Evolutionary conservation across 2,113 vertebrate species (phyloP).

Genomic region (Tenrec ecaudatus): DNA sequence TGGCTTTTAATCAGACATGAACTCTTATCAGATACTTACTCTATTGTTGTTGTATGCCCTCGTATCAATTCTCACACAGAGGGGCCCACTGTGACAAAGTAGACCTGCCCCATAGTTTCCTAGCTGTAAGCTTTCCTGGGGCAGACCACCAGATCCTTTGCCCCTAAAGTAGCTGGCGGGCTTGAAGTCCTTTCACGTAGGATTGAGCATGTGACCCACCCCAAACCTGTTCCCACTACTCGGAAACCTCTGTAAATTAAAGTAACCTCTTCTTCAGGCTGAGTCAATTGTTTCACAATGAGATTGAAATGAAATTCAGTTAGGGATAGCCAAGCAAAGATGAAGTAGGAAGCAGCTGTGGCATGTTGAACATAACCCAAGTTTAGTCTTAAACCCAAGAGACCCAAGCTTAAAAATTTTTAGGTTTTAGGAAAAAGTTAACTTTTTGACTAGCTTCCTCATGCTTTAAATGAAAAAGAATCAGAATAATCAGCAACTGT

Average conservation of each 20-base stretch:
- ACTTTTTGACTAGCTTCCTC: constrained; percentile 14
- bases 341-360: neutral
- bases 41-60: neutral
- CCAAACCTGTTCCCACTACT: neutral
- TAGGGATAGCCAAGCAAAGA: neutral
- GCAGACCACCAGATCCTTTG: neutral
- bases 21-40: neutral
- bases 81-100: neutral
- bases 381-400: neutral
- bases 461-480: neutral
- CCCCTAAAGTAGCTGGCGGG: neutral
- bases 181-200: neutral
- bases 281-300: neutral
- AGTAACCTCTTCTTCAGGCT: neutral
- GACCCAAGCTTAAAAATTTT: constrained; percentile 27
- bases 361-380: neutral
- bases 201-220: neutral
- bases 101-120: neutral
- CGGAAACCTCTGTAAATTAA: constrained; percentile 48
- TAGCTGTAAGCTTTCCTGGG: neutral
- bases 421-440: constrained; percentile 11
- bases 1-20: neutral
- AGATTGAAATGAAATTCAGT: neutral
- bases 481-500: neutral
- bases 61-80: neutral